A percentile compares a stretch with the other conserved stretches of the same genome.
phyloP scores from a whole-genome alignment of 2,888 invertebrate species.

The Tribolium freemani region DNA sequence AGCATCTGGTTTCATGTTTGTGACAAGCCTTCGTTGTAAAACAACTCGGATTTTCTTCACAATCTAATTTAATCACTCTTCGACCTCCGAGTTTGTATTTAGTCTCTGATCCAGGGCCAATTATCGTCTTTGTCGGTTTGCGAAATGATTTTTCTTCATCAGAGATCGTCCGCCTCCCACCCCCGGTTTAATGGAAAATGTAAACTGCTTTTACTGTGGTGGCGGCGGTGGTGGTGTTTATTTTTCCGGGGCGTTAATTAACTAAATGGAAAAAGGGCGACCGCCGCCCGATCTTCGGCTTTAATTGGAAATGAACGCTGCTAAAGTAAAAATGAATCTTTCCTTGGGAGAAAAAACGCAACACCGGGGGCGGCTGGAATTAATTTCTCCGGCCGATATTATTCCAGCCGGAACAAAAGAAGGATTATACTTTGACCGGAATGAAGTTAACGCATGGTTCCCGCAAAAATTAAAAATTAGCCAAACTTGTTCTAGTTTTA shows the following conservation, averaged over 20 bases:
- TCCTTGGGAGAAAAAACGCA: not conserved
- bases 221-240: conserved; percentile 27
- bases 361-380: conserved; percentile 3
- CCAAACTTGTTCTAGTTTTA: no score
- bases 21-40: no score
- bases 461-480: no score
- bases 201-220: conserved; percentile 28
- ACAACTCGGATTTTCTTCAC: no score
- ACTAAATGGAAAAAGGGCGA: conserved; percentile 42
- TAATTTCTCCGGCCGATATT: conserved; percentile 29
- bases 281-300: conserved; percentile 40
- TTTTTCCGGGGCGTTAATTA: conserved; percentile 43
- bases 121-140: not conserved
- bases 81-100: no score
- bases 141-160: conserved; percentile 18
- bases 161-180: not conserved
- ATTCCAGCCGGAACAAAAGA: conserved; percentile 27
- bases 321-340: conserved; percentile 38
- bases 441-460: not conserved
- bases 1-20: no score
- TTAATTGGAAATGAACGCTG: conserved; percentile 41
- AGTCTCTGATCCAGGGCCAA: not conserved
- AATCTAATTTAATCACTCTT: no score
- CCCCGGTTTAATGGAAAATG: conserved; percentile 38
- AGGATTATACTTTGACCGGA: conserved; percentile 11